Conservation (phyloP, 1,140 invertebrate species). For the Pararge aegeria region DNA sequence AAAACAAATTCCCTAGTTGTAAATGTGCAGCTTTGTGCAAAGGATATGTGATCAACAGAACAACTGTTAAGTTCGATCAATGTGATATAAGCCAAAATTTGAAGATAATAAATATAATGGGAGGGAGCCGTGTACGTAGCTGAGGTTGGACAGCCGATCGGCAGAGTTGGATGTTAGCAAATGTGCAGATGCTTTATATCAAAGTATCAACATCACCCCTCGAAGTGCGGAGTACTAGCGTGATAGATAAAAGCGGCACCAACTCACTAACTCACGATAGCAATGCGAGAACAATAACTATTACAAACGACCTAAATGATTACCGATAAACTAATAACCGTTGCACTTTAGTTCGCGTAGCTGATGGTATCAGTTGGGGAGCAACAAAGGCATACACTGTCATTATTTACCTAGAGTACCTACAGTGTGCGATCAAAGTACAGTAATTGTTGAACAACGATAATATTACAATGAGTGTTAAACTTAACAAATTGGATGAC, state of each 20-base stretch:
- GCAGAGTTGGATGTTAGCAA: too few species aligned
- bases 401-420: not conserved
- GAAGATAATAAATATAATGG: too few species aligned
- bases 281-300: constrained; percentile 42
- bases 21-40: too few species aligned
- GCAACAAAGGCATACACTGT: not conserved
- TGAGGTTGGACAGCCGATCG: too few species aligned
- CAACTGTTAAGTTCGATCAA: too few species aligned
- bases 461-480: too few species aligned
- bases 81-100: too few species aligned
- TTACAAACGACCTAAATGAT: constrained; percentile 49
- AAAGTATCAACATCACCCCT: constrained; percentile 1
- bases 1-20: too few species aligned
- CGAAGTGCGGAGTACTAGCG: not conserved
- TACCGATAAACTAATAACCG: constrained; percentile 22
- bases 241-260: constrained; percentile 8
- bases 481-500: too few species aligned
- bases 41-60: too few species aligned
- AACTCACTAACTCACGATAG: constrained; percentile 26
- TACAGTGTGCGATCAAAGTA: not conserved
- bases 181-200: not conserved
- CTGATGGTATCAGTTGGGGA: not conserved
- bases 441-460: not conserved
- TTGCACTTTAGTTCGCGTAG: constrained; percentile 2
- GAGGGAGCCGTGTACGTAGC: too few species aligned